Evolutionary conservation across 2,888 invertebrate species (phyloP).

Genomic region (Polydrusus pterygomalis): DNA sequence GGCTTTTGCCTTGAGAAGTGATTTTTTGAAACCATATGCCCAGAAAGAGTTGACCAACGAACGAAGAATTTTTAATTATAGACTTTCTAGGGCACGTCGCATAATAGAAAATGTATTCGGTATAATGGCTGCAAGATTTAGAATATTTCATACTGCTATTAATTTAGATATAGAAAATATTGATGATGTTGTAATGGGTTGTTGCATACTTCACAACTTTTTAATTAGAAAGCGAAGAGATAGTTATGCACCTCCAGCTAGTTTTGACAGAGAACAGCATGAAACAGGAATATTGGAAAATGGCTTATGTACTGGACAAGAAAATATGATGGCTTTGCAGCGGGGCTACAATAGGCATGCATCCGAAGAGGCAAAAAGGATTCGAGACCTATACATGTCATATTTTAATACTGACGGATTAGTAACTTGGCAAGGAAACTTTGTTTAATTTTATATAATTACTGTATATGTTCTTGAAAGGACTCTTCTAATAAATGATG

Average conservation of each 20-base stretch:
- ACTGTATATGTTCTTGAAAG: too few relatives aligned
- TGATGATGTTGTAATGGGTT: not conserved
- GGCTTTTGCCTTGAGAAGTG: not conserved
- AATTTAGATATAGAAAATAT: not conserved
- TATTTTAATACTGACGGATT: slow-evolving; percentile 2
- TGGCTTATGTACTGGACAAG: not conserved
- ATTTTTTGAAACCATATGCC: not conserved
- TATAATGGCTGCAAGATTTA: not conserved
- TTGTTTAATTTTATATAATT: not conserved
- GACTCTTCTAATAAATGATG: too few relatives aligned
- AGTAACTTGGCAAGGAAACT: not conserved
- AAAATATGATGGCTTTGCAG: not conserved
- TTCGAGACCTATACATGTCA: not conserved
- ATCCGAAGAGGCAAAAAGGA: not conserved
- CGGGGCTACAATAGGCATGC: not conserved
- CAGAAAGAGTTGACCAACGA: not conserved
- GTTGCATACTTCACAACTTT: slow-evolving; percentile 5
- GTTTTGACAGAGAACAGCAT: not conserved
- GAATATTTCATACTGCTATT: slow-evolving; percentile 1
- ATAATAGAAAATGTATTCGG: slow-evolving; percentile 12
- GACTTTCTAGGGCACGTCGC: not conserved
- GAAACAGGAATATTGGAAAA: not conserved
- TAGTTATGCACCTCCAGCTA: not conserved
- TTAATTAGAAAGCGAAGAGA: not conserved
- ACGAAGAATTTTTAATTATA: not conserved